Percentiles rank a stretch among this genome's conserved stretches.
phyloP scores from a whole-genome alignment of 2,113 vertebrate species.

The Aphyosemion australe region DNA sequence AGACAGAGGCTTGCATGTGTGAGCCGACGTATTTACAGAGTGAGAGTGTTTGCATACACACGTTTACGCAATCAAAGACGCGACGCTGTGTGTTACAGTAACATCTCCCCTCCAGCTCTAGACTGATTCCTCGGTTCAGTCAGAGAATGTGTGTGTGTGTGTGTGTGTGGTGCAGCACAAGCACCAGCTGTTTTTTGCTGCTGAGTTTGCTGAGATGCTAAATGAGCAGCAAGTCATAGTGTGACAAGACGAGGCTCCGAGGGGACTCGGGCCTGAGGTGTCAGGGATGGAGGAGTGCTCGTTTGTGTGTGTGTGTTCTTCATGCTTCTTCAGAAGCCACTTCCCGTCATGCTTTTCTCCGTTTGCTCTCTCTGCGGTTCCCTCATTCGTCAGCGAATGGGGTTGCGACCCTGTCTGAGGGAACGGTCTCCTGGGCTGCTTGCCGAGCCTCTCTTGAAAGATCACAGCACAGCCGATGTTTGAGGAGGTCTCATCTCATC shows the following conservation, averaged over 20 bases:
- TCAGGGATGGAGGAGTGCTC: slow-evolving; percentile 36
- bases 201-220: slow-evolving; percentile 50
- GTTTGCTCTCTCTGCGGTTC: slow-evolving; percentile 56
- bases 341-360: slow-evolving; percentile 61
- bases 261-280: slow-evolving; percentile 56
- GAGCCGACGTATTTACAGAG: slow-evolving; percentile 40
- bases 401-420: slow-evolving; percentile 74
- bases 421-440: slow-evolving; percentile 68
- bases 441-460: slow-evolving; percentile 70
- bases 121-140: slow-evolving; percentile 54
- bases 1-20: slow-evolving; percentile 50
- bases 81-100: slow-evolving; percentile 52
- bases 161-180: slow-evolving; percentile 45
- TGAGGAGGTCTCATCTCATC: slow-evolving; percentile 64
- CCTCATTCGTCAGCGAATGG: slow-evolving; percentile 69
- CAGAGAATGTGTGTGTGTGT: slow-evolving; percentile 4
- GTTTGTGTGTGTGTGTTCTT: slow-evolving; percentile 31
- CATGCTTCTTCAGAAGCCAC: slow-evolving; percentile 53
- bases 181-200: slow-evolving; percentile 62
- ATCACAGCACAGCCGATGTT: slow-evolving; percentile 69
- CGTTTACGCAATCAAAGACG: slow-evolving; percentile 72
- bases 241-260: slow-evolving; percentile 59
- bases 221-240: slow-evolving; percentile 57
- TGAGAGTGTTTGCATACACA: slow-evolving; percentile 53
- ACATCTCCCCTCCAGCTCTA: slow-evolving; percentile 71